Evolutionary conservation across 2,113 vertebrate genomes (phyloP).

Genomic region (Halichoeres trimaculatus): DNA sequence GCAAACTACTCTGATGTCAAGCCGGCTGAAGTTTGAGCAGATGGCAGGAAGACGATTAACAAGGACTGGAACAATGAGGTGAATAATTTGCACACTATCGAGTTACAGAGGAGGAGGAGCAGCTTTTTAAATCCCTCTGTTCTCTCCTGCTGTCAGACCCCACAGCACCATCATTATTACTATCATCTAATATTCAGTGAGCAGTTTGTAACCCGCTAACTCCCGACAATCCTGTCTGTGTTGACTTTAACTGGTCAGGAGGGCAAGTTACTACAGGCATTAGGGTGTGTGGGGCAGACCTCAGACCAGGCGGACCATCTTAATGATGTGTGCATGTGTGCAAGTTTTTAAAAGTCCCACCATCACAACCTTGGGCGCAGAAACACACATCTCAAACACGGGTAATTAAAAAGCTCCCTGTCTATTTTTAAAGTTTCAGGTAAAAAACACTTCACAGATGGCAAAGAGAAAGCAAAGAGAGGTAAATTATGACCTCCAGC

Average conservation of each 20-base stretch:
- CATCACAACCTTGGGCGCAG: background rate
- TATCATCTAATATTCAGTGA: conserved; percentile 46
- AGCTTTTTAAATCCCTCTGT: conserved; percentile 54
- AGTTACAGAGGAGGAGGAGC: conserved; percentile 55
- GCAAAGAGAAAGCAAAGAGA: background rate
- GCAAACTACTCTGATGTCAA: conserved; percentile 39
- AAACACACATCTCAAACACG: background rate
- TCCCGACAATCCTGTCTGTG: conserved; percentile 17
- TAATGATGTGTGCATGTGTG: background rate
- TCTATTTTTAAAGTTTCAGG: conserved; percentile 9
- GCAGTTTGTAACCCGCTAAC: conserved; percentile 44
- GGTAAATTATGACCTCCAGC: conserved; percentile 27
- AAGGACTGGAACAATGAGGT: conserved; percentile 60
- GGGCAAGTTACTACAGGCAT: background rate
- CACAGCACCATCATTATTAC: conserved; percentile 51
- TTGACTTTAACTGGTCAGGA: conserved; percentile 14
- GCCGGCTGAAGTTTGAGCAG: conserved; percentile 58
- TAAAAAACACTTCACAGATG: conserved; percentile 3
- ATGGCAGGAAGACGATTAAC: conserved; percentile 55
- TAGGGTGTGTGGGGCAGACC: background rate
- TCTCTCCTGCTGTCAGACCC: conserved; percentile 53
- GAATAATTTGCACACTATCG: conserved; percentile 52
- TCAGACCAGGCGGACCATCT: background rate
- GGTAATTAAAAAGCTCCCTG: background rate
- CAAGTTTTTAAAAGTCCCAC: background rate